Evolutionary conservation across 2,888 invertebrate species (phyloP), one percentile per base, ranked within the genome.

Genomic region (Ophonus ardosiacus): DNA sequence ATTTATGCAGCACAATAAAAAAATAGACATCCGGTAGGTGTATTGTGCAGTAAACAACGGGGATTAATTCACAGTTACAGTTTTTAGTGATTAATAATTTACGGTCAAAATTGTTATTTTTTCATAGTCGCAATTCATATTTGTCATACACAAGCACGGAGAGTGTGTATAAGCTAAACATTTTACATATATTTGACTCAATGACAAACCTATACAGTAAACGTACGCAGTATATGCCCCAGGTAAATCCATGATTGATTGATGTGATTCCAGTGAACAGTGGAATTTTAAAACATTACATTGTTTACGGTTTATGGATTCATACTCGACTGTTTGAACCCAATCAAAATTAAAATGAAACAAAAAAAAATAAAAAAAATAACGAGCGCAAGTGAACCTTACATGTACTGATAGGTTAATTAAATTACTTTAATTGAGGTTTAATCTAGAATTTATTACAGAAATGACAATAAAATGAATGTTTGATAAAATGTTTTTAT

Each of bases 211-310:
- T n/a, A n/a, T 38, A 31, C 31, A 68, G 38, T 31, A 7, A 68
- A n/a, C n/a, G 38, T 38, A 38, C 40, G 7, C 8, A 8, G 8
- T 6, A 63, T n/a, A 63, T n/a, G 63, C 68, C 68, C 15, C 3
- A n/a, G 68, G 68, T 31, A 68, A 68, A 68, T 38, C 68, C 68
- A 68, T 68, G 68, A 68, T 68, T 68, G 68, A 68, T 68, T 68
- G 68, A 38, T 68, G 38, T 13, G 21, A 24, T 0, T 24, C 21
- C 24, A 13, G 63, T 63, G 63, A 31, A 31, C 38, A 68, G 31
- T 31, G 4, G 63, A 63, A 63, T 63, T 63, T 24, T 63, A 68
- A 68, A 68, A 68, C 15, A 68, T 31, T 15, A 38, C 38, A n/a
- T 6, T 63, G 63, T 68, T 68, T 38, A 68, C 68, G 38, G 68